Base-by-base conservation (phyloP, 1,140 invertebrate genomes). In the Melitaea cinxia region DNA sequence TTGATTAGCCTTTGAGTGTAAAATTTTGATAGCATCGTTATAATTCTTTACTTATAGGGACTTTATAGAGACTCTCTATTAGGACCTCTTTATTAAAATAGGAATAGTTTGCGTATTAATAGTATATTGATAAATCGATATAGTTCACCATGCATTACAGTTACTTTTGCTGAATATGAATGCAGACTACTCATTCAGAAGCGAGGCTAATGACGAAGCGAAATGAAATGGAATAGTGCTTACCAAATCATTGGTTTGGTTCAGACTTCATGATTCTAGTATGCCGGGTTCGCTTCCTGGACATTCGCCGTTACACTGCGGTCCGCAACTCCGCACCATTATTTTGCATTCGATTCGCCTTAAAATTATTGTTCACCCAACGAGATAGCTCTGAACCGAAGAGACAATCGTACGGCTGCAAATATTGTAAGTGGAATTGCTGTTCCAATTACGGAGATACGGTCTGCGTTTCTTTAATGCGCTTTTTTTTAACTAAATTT, bases 171-270 rank as follows among this genome's bases (percentile, higher is more conserved):
- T 56, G 26, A 56, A 45, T 45, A 15, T 42, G 15, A 47, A 47
- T 47, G 12, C 42, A 47, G 42, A 17, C 12, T 17, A 59, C 24
- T 49, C 12, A 33, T 59, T 59, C 61, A 24, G 59, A 65, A 65
- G 61, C 57, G 49, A 59, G 37, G 39, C 61, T 53, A 65, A 69
- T 69, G 52, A 65, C 42, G 57, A 54, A 42, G 47, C 39, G 63
- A 58, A 65, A 69, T 59, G 47, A 69, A 68, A 72, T 72, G 64
- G 68, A 72, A 70, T 68, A 66, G 68, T 73, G 75, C 70, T 76
- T 37, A 67, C 68, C 52, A 80, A 83, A 83, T 83, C 75, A 77
- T 80, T 69, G 72, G 79, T 77, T 78, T 33, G 52, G 26, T 60
- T 35, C 23, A 53, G 47, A 30, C 39, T 30, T 67, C 35, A 59